Base-by-base conservation (phyloP, 2,888 invertebrate species). In the Stenichneumon culpator region DNA sequence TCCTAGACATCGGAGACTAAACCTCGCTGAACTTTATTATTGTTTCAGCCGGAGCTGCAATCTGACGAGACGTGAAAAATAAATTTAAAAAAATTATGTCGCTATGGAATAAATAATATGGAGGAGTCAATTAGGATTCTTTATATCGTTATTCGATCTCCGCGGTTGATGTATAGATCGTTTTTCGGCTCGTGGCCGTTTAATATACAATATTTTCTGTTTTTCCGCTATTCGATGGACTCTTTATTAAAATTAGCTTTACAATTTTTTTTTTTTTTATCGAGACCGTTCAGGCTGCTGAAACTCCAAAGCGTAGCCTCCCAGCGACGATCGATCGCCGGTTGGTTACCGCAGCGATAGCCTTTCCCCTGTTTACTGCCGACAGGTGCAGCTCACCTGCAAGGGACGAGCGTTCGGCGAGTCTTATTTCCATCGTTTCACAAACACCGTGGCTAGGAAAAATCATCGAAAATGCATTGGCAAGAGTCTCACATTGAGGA, bases 41-140 rank as follows among this genome's bases (percentile, higher is more conserved):
- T 86, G 86, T 92, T 93, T 44, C 85, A 93, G 93, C 93, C 93
- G 79, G 92, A 92, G 84, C 90, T 91, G 7, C 90, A 92, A 82
- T 87, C 84, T 39, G 72, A 89, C 68, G 93, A 91, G 80, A 92
- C 92, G 87, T 91, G 81, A 90, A 74, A 65, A 73, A 65, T 6
- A 5, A 25, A 5, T 1, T 28, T 4, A 16, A 36, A 19, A 36
- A 32, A 28, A 60, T 25, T 60, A 28, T 36, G 36, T 36, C 36
- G 19, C 36, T 39, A 28, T 36, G 19, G 25, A 39, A 67, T 39
- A 19, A 39, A 39, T 22, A 39, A 39, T 19, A 39, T 39, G 19
- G 19, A 39, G 25, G n/a, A 67, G 19, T 39, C 6, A 39, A 67
- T 22, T 7, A 67, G 67, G 36, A 5, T 19, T n/a, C 36, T 19